Base-by-base conservation (phyloP, 2,113 vertebrate genomes). In the Stegastes partitus region DNA sequence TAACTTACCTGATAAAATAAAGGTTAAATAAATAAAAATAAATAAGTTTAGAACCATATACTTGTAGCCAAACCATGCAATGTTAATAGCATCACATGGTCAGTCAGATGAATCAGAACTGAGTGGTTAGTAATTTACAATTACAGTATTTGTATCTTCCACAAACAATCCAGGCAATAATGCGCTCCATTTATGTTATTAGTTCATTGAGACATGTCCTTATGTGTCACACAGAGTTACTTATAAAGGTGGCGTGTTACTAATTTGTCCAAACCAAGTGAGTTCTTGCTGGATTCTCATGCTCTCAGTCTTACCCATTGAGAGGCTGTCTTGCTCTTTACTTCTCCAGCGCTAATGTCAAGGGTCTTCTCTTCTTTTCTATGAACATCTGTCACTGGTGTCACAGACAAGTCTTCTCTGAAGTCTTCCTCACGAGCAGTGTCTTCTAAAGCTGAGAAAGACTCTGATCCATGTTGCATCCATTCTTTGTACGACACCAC, bases 291-390 rank as follows among this genome's bases (percentile, higher is more conserved):
- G 26, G 55, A 72, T 31, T 23, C n/a, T 51, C 92, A 94, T 94
- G 93, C 92, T 81, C 59, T 79, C n/a, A 47, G 37, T 85, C 94
- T 94, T 95, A 95, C 94, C 94, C 75, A 62, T 34, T 59, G 34
- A 31, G 83, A 69, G 54, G 14, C n/a, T 67, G 81, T 66, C 62
- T 81, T 63, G 70, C 31, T 68, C 70, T 71, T 61, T 25, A 71
- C 19, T 77, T 80, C 71, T 51, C 42, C 75, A 19, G 1, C 21
- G 50, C n/a, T n/a, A 28, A 10, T 22, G 59, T 39, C 9, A 31
- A 42, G 70, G 47, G 59, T 66, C 65, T 66, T 79, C 26, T 82
- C 81, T 68, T 50, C 53, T 23, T 68, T 49, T 71, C 25, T 37
- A 31, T 67, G 67, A 18, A 53, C 21, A 74, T 69, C 68, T 45